Base-by-base conservation (phyloP, 2,797 vertebrate species). In the Uromys caudimaculatus region DNA sequence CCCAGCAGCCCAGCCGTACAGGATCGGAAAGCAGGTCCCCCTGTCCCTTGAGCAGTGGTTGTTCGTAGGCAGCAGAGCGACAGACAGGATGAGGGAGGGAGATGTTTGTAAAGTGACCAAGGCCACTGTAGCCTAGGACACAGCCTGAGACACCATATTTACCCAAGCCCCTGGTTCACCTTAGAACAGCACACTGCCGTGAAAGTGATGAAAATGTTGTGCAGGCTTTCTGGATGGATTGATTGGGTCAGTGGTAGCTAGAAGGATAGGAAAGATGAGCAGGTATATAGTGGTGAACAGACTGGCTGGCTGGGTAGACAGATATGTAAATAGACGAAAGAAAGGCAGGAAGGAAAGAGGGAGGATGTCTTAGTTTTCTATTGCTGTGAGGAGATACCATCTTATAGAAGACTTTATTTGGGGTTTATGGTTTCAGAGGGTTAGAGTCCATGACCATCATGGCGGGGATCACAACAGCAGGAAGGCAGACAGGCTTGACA, bases 281-380 rank as follows among this genome's bases (percentile, higher is more conserved):
- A 6, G 6, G 12, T 38, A 14, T 5, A 27, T 21, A 3, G 19
- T 16, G 4, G 27, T 69, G 3, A 8, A 4, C 29, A 29, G 32
- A 21, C 35, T 11, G 4, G 0, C 11, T 50, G 14, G 10, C 4
- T 32, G 44, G 2, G 3, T 54, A 35, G 27, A 17, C 7, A 6
- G 67, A 16, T 29, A 32, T 23, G 12, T 16, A 35, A 2, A 6
- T n/a, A 21, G 38, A 3, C 32, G 13, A n/a, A 1, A 38, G 41
- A 4, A 11, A 38, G 17, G 13, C 2, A 27, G 13, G 1, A 16
- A 1, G 2, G 13, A 3, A 14, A 1, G 14, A 19, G 27, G 24
- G 16, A 16, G 17, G 32, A 4, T 24, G 5, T n/a, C 83, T 50
- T 85, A 67, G 83, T 85, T n/a, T 84, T 52, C 60, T n/a, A 16